Evolutionary conservation across 2,888 invertebrate species (phyloP).

Genomic region (Drosophila infuscata): DNA sequence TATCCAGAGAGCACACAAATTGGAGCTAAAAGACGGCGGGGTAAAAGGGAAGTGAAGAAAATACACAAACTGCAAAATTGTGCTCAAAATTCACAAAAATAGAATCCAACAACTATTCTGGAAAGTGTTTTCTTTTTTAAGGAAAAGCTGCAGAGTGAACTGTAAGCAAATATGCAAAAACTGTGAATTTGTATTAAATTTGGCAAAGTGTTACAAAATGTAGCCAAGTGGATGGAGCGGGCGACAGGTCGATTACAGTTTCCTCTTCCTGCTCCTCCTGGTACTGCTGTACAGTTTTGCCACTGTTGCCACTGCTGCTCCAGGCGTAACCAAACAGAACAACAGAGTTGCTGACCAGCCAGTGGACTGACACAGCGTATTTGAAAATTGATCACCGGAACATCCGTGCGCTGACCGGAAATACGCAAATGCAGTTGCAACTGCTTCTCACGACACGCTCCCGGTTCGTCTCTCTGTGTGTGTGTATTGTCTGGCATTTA

Average conservation of each 20-base stretch:
- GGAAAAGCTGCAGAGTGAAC: conserved; percentile 19
- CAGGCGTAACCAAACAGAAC: conserved; percentile 26
- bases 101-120: conserved; percentile 30
- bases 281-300: neutral
- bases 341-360: conserved; percentile 44
- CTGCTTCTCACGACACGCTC: conserved; percentile 38
- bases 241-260: conserved; percentile 60
- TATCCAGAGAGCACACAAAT: conserved; percentile 51
- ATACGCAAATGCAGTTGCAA: conserved; percentile 76
- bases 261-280: neutral
- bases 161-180: conserved; percentile 70
- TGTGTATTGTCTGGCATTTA: conserved; percentile 14
- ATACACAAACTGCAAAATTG: conserved; percentile 28
- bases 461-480: conserved; percentile 1
- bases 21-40: conserved; percentile 32
- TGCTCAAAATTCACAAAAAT: conserved; percentile 54
- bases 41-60: conserved; percentile 19
- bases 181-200: conserved; percentile 71
- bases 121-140: conserved; percentile 13
- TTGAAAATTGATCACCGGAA: conserved; percentile 80
- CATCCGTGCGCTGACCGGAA: conserved; percentile 79
- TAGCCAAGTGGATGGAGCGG: conserved; percentile 49
- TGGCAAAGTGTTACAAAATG: conserved; percentile 50
- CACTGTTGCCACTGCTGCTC: neutral
- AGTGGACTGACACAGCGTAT: conserved; percentile 72